Percentiles rank a stretch among this genome's conserved stretches.
phyloP scores from a whole-genome alignment of 2,888 invertebrate species.

The Argyra leucocephala region DNA sequence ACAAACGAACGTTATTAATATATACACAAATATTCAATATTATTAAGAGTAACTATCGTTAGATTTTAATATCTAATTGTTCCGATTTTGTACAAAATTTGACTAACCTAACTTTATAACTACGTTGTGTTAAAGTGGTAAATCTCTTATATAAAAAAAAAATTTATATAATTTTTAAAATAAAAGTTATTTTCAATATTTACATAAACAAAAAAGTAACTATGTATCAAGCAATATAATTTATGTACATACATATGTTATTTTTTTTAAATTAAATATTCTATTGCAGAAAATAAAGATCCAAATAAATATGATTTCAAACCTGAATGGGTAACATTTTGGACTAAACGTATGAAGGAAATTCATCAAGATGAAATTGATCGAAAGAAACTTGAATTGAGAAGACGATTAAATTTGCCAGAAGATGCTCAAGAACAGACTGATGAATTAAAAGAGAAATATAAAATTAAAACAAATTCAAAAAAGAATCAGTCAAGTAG shows the following conservation, averaged over 20 bases:
- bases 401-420: conserved; percentile 50
- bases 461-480: conserved; percentile 31
- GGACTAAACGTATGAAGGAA: conserved; percentile 74
- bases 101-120: too few species aligned
- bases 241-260: conserved; percentile 11
- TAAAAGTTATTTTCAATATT: too few species aligned
- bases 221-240: too few species aligned
- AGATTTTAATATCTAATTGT: too few species aligned
- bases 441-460: conserved; percentile 38
- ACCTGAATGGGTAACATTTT: conserved; percentile 78
- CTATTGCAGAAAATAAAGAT: conserved; percentile 45
- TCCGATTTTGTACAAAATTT: too few species aligned
- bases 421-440: conserved; percentile 43
- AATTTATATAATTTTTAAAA: too few species aligned
- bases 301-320: conserved; percentile 74
- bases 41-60: too few species aligned
- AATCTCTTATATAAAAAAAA: too few species aligned
- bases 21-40: too few species aligned
- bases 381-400: conserved; percentile 57
- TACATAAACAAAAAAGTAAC: too few species aligned
- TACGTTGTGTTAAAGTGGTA: too few species aligned
- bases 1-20: too few species aligned
- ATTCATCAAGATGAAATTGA: conserved; percentile 61
- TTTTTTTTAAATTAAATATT: neutral
- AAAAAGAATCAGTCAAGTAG: conserved; percentile 10